phyloP scores from a whole-genome alignment of 1,140 invertebrate species.

The Lepidurus arcticus region DNA sequence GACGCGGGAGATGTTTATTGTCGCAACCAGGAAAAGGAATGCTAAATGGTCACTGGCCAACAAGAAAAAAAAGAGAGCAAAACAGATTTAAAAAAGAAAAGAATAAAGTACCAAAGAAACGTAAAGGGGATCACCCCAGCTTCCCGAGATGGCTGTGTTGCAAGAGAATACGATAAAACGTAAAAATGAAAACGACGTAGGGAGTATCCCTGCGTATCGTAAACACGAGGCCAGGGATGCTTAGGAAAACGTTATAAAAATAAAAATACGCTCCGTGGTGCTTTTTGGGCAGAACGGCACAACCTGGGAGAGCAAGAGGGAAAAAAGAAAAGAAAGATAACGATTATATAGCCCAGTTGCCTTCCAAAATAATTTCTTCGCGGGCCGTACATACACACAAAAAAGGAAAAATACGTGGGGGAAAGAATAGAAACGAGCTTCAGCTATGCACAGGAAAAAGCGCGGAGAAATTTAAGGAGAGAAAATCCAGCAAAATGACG shows the following conservation, averaged over 20 bases:
- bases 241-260: neutral
- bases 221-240: neutral
- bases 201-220: conserved; percentile 10
- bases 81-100: neutral
- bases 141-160: neutral
- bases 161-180: neutral
- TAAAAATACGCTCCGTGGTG: neutral
- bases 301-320: neutral
- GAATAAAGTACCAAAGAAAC: neutral
- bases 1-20: neutral
- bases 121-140: neutral
- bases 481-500: neutral
- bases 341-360: neutral
- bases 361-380: neutral
- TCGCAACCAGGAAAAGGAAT: neutral
- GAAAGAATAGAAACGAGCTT: neutral
- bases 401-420: neutral
- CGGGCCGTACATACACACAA: neutral
- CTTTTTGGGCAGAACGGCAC: neutral
- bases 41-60: neutral
- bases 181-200: conserved; percentile 9
- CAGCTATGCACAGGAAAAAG: neutral
- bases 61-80: neutral
- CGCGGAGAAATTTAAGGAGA: neutral
- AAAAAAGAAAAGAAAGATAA: neutral